phyloP scores from a whole-genome alignment of 1,140 invertebrate genomes.

The Chrysomallon squamiferum region DNA sequence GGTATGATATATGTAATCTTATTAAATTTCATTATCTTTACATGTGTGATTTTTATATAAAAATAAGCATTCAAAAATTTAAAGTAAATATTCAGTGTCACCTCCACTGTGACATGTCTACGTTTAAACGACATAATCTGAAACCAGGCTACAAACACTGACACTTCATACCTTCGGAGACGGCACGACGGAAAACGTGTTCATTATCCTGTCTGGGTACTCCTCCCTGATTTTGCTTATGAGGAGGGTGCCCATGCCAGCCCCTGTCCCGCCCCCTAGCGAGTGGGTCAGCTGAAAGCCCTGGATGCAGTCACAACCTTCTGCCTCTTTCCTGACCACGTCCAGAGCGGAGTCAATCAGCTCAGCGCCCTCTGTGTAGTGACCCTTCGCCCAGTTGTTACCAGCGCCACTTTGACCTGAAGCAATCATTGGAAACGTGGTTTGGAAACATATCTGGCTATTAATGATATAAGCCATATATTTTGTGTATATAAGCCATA shows the following conservation, averaged over 20 bases:
- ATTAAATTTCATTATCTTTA: too few species aligned
- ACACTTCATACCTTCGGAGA: slow-evolving; percentile 73
- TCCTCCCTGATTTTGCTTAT: slow-evolving; percentile 70
- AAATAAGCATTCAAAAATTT: too few species aligned
- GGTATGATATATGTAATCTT: too few species aligned
- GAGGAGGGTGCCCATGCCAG: slow-evolving; percentile 69
- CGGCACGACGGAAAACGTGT: slow-evolving; percentile 89
- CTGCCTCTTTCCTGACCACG: slow-evolving; percentile 80
- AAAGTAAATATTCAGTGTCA: too few species aligned
- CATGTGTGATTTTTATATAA: too few species aligned
- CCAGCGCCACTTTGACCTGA: slow-evolving; percentile 70
- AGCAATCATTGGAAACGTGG: too few species aligned
- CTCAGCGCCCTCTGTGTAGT: slow-evolving; percentile 94
- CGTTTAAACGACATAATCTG: too few species aligned
- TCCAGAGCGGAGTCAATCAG: slow-evolving; percentile 81
- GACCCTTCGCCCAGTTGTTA: slow-evolving; percentile 92
- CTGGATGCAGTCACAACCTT: slow-evolving; percentile 80
- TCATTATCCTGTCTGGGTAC: slow-evolving; percentile 87
- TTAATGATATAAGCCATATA: too few species aligned
- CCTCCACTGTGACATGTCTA: too few species aligned
- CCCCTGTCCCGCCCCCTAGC: slow-evolving; percentile 68
- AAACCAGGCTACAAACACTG: too few species aligned
- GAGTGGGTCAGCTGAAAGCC: slow-evolving; percentile 80
- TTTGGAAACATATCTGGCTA: too few species aligned
- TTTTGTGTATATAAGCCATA: too few species aligned